These are phyloP conservation scores for Hemibagrus wyckioides DNA, from an alignment of 2,113 vertebrate species.

Conservation along the genomic window DNA sequence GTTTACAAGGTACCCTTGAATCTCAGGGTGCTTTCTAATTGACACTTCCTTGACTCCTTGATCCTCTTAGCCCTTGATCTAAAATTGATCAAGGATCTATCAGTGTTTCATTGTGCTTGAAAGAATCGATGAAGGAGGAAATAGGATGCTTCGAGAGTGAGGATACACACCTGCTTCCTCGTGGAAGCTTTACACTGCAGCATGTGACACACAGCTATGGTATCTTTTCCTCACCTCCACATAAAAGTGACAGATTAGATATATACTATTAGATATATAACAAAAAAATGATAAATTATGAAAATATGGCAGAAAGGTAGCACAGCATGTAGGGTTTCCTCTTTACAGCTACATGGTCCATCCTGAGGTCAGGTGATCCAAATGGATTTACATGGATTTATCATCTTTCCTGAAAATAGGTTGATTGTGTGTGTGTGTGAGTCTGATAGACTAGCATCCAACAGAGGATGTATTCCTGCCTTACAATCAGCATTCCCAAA, in stretches of 20 bases:
- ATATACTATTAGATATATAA: background rate
- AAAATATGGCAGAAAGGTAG: background rate
- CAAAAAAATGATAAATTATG: background rate
- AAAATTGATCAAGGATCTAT: conserved; percentile 1
- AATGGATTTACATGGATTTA: background rate
- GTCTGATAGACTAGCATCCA: background rate
- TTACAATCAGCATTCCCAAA: background rate
- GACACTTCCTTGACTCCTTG: background rate
- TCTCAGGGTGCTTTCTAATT: background rate
- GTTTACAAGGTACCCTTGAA: background rate
- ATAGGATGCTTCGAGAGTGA: background rate
- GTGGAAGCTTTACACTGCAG: background rate
- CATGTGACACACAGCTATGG: background rate
- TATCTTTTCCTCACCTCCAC: background rate
- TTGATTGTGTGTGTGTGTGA: background rate
- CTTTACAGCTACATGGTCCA: background rate
- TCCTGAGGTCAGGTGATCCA: background rate
- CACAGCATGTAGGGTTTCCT: background rate
- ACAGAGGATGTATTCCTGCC: background rate
- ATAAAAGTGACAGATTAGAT: background rate
- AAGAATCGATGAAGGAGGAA: background rate
- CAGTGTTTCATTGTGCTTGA: background rate
- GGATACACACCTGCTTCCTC: background rate
- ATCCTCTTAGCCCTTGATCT: background rate
- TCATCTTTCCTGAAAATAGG: background rate